Evolutionary conservation across 2,888 invertebrate genomes (phyloP), one percentile per base, ranked within the genome.

Genomic region (Pogonocherus hispidulus): DNA sequence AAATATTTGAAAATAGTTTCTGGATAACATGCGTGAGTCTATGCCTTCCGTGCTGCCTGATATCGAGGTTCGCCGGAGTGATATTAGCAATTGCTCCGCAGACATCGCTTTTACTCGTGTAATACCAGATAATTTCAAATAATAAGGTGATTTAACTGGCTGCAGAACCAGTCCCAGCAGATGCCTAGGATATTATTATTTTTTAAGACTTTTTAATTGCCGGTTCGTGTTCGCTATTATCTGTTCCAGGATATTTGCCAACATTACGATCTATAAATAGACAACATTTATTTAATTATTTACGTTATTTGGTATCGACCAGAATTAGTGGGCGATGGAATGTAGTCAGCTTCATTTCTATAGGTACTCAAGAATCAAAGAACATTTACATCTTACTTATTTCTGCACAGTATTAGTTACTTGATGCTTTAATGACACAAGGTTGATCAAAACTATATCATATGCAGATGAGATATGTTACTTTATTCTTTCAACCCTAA

Each of bases 121-220:
- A 56, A 66, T 62, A 62, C 54, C 62, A 60, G 66, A 66, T 60
- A 62, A 62, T 63, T 66, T 60, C 66, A 46, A 65, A 65, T 66
- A 66, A 66, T 66, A 66, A 66, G 60, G 60, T 66, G 66, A 62
- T 66, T 63, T 54, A 60, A 66, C 60, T 66, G 60, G 66, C 62
- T 65, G 20, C 44, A 49, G 41, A 65, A 65, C 65, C 65, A 57
- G 65, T 65, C 65, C n/a, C 57, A 57, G 65, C 11, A 57, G 52
- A 57, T 55, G 23, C 44, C 66, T 63, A 11, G 46, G 32, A 54
- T 60, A 55, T 57, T 22, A 41, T 37, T 41, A 55, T 55, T 55
- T 55, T 54, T 55, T 55, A 9, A 37, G 55, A 1, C 55, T 14
- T 55, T 41, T 55, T 55, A 55, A 55, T 55, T 55, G 20, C 55